Conservation (phyloP, 2,797 vertebrate genomes). For the Scomberomorus guttatus region DNA sequence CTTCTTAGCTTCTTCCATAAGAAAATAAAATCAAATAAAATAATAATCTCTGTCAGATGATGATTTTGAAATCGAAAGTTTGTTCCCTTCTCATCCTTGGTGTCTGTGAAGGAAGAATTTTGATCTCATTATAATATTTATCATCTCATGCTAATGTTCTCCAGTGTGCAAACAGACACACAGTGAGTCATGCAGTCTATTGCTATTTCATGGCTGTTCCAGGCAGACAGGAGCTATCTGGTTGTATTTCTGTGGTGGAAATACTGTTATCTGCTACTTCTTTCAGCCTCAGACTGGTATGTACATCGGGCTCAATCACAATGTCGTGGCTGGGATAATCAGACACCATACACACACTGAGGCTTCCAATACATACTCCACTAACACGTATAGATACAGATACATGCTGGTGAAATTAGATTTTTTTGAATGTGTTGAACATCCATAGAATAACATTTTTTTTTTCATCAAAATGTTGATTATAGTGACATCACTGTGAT, state of each 20-base stretch:
- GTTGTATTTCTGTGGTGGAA: background rate
- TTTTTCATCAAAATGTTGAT: no score
- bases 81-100: slow-evolving; percentile 25
- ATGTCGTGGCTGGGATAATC: background rate
- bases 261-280: background rate
- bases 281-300: background rate
- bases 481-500: no score
- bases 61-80: slow-evolving; percentile 33
- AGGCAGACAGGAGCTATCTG: background rate
- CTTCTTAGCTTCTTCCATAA: slow-evolving; percentile 14
- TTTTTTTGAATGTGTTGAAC: background rate
- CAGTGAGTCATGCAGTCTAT: slow-evolving; percentile 13
- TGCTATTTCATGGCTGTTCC: slow-evolving; percentile 31
- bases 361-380: background rate
- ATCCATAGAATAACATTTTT: background rate
- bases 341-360: background rate
- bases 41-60: slow-evolving; percentile 30
- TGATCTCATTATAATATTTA: slow-evolving; percentile 50
- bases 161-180: background rate
- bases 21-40: slow-evolving; percentile 14
- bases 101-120: slow-evolving; percentile 26
- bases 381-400: background rate
- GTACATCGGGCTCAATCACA: background rate
- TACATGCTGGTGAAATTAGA: background rate
- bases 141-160: slow-evolving; percentile 31